A percentile compares a stretch with the other conserved stretches of the same genome.
These are phyloP conservation scores for Alloplasta piceator DNA, from an alignment of 2,888 invertebrate species.

Conservation along the genomic window DNA sequence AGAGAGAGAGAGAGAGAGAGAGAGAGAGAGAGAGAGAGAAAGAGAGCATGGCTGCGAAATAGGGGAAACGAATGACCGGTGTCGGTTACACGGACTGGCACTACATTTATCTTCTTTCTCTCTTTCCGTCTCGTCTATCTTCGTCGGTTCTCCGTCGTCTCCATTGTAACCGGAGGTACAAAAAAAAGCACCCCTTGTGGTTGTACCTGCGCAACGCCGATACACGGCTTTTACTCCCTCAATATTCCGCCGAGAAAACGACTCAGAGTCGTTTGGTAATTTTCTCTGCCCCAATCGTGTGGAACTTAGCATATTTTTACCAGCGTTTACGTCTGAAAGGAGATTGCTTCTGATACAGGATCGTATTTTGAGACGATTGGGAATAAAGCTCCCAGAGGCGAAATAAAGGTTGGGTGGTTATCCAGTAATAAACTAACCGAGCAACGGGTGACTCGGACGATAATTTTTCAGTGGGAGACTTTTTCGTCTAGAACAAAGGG, in stretches of 20 bases:
- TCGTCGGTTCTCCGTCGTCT: conserved; percentile 41
- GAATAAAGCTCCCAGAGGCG: background rate
- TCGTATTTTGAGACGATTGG: background rate
- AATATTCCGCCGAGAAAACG: conserved; percentile 12
- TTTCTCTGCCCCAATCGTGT: conserved; percentile 14
- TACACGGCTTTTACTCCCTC: conserved; percentile 1
- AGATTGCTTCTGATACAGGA: background rate
- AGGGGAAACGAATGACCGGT: conserved; percentile 80
- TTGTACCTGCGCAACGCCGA: conserved; percentile 31
- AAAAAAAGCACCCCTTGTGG: conserved; percentile 58
- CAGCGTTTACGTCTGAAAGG: background rate
- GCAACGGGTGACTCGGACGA: conserved; percentile 60
- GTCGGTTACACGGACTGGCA: conserved; percentile 81
- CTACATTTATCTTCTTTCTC: conserved; percentile 67
- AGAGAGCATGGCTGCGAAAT: conserved; percentile 73
- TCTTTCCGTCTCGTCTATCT: conserved; percentile 51
- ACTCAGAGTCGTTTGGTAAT: conserved; percentile 8
- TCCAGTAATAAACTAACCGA: conserved; percentile 37
- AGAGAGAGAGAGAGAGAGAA: conserved; percentile 38
- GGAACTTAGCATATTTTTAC: conserved; percentile 15
- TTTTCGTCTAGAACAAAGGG: conserved; percentile 80
- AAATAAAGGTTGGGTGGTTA: conserved; percentile 18
- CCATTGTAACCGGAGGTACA: conserved; percentile 64
- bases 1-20: conserved; percentile 13
- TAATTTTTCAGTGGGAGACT: conserved; percentile 69